phyloP scores from a whole-genome alignment of 2,888 invertebrate genomes.

The Drosophila neotestacea region DNA sequence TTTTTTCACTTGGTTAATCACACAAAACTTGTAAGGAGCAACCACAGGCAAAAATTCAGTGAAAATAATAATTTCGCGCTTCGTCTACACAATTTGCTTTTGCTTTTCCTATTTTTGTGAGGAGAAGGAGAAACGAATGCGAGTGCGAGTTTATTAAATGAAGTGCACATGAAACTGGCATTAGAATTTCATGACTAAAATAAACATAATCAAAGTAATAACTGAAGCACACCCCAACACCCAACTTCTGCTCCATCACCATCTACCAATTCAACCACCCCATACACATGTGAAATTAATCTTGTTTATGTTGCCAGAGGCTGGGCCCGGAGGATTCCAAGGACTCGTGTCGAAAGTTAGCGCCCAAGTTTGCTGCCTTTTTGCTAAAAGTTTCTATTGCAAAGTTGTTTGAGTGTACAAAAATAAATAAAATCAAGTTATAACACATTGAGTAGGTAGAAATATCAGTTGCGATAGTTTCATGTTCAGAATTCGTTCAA shows the following conservation, averaged over 20 bases:
- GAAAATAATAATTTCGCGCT: constrained; percentile 69
- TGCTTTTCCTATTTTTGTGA: background rate
- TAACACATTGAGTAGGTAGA: constrained; percentile 49
- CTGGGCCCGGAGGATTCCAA: constrained; percentile 29
- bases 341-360: constrained; percentile 69
- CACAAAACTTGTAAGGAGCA: constrained; percentile 50
- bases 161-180: constrained; percentile 75
- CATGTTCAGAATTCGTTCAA: constrained; percentile 46
- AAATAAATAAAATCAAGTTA: constrained; percentile 74
- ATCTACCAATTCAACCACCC: background rate
- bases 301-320: constrained; percentile 78
- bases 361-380: constrained; percentile 58
- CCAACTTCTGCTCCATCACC: background rate
- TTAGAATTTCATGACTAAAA: constrained; percentile 78
- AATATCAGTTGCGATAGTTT: constrained; percentile 38
- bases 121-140: background rate
- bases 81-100: constrained; percentile 25
- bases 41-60: constrained; percentile 49
- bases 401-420: constrained; percentile 47
- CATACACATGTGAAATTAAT: constrained; percentile 80
- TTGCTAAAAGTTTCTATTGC: constrained; percentile 44
- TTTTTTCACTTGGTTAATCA: constrained; percentile 78
- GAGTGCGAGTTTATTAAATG: constrained; percentile 70
- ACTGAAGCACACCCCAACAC: constrained; percentile 43
- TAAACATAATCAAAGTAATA: constrained; percentile 80